phyloP scores from a whole-genome alignment of 2,797 vertebrate genomes.

The Fratercula arctica region DNA sequence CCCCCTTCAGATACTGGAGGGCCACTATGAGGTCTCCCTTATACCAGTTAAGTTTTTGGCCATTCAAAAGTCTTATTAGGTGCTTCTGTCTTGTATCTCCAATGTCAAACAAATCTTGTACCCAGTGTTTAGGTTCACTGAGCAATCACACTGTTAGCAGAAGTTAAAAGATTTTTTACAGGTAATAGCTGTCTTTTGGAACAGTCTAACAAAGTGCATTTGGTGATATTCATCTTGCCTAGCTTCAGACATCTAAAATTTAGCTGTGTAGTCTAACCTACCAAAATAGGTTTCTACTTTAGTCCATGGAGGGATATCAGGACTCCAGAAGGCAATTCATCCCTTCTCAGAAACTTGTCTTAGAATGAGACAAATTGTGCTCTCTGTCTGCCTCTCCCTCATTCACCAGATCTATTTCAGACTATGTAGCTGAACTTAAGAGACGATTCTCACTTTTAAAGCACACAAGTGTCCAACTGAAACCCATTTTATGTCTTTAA shows the following conservation, averaged over 20 bases:
- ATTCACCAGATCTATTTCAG: background rate
- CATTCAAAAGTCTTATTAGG: background rate
- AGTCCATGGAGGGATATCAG: background rate
- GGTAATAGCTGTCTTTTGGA: background rate
- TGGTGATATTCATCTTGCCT: background rate
- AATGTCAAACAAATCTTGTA: background rate
- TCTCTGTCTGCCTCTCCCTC: background rate
- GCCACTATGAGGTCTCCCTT: background rate
- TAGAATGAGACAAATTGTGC: background rate
- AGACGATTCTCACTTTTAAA: background rate
- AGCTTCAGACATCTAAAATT: background rate
- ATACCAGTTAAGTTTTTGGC: background rate
- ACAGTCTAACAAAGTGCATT: background rate
- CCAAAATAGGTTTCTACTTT: background rate
- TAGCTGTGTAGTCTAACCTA: background rate
- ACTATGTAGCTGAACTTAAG: background rate
- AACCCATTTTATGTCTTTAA: background rate
- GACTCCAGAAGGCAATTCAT: background rate
- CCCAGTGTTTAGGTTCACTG: background rate
- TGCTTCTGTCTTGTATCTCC: background rate
- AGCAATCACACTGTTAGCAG: background rate
- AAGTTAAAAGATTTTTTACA: background rate
- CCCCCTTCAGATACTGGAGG: no score
- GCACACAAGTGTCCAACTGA: fast-evolving
- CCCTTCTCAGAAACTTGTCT: background rate